Evolutionary conservation across 2,888 invertebrate species (phyloP).

Genomic region (Athetis lepigone): DNA sequence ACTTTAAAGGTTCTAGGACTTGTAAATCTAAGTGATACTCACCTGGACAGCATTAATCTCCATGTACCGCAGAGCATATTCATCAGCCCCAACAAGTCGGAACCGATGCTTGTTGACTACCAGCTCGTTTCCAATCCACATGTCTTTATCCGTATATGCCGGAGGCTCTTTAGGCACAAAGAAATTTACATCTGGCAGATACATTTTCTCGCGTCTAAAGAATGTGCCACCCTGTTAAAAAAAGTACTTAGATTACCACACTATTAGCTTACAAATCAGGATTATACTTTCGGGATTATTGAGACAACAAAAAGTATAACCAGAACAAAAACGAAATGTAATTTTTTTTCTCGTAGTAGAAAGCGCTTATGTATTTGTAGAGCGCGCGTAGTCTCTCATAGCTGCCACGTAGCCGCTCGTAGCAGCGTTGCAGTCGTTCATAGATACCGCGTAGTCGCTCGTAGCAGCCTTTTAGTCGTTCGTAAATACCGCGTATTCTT

Average conservation of each 20-base stretch:
- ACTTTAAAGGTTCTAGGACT: too few species aligned
- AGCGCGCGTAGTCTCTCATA: background rate
- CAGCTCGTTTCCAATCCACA: conserved; percentile 95
- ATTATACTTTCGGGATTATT: too few species aligned
- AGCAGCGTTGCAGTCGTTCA: background rate
- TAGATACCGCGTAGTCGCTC: background rate
- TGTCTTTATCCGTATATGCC: conserved; percentile 94
- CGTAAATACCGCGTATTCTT: too few species aligned
- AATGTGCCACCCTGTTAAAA: conserved; percentile 91
- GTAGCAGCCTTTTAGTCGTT: background rate
- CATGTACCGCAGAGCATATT: conserved; percentile 96
- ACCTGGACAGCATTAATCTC: conserved; percentile 94
- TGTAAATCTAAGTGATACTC: conserved; percentile 21
- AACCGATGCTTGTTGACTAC: conserved; percentile 95
- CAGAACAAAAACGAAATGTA: background rate
- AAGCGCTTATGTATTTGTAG: background rate
- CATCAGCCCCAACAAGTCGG: conserved; percentile 95
- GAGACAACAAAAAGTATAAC: too few species aligned
- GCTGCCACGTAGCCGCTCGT: background rate
- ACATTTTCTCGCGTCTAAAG: conserved; percentile 92
- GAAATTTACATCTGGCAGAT: conserved; percentile 93
- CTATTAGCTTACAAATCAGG: background rate
- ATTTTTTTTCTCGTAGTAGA: background rate
- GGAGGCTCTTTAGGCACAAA: conserved; percentile 93
- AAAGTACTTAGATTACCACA: background rate